Conservation (phyloP, 1,140 invertebrate genomes). For the Ceratitis capitata region DNA sequence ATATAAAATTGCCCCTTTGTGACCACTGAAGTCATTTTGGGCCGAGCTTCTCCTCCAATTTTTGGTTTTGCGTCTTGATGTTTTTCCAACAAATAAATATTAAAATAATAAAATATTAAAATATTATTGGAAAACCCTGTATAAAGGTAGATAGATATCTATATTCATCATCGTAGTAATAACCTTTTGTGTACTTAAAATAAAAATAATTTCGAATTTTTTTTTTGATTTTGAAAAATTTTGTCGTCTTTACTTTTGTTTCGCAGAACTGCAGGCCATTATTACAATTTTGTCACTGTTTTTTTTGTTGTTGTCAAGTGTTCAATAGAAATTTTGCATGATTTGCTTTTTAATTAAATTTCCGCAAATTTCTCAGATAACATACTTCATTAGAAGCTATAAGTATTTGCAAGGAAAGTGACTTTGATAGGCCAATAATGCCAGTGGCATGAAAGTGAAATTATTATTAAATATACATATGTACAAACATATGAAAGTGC, state of each 20-base stretch:
- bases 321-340: conserved; percentile 9
- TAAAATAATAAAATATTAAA: too few relatives aligned
- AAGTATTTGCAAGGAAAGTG: background rate
- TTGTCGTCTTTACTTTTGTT: background rate
- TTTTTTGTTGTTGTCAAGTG: background rate
- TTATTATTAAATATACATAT: background rate
- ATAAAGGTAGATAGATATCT: too few relatives aligned
- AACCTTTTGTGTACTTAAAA: background rate
- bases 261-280: background rate
- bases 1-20: too few relatives aligned
- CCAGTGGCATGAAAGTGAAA: background rate
- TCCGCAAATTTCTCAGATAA: background rate
- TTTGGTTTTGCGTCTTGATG: too few relatives aligned
- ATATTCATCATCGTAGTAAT: too few relatives aligned
- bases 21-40: too few relatives aligned
- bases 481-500: too few relatives aligned
- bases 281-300: background rate
- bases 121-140: too few relatives aligned
- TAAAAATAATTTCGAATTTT: background rate
- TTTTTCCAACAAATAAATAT: too few relatives aligned
- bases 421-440: background rate
- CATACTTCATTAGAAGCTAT: background rate
- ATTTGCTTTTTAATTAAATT: conserved; percentile 4
- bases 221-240: background rate
- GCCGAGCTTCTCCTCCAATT: too few relatives aligned